Evolutionary conservation across 2,888 invertebrate genomes (phyloP), one percentile per base, ranked within the genome.

Genomic region (Empis livida): DNA sequence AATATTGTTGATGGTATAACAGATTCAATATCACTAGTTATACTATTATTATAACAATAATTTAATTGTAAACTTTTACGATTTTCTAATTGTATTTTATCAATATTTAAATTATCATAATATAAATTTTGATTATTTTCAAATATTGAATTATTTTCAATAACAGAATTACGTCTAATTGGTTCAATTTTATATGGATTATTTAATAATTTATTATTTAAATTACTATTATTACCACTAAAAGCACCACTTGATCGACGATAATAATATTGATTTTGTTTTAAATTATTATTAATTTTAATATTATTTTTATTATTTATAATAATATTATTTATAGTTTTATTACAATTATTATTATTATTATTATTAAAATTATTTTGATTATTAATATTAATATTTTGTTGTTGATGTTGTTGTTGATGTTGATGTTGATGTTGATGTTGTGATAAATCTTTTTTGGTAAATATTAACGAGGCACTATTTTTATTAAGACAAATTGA

Each of bases 401-500:
- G 42, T 46, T 38, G 37, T 47, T 32, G 38, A 44, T 38, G 20
- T 41, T 30, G 42, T 46, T 38, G 37, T 47, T 32, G 38, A 44
- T 38, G 20, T 41, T n/a, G n/a, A n/a, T n/a, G n/a, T n/a, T n/a
- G n/a, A n/a, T n/a, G n/a, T n/a, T n/a, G n/a, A n/a, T n/a, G n/a
- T n/a, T n/a, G n/a, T 43, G 53, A 27, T 47, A 53, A 48, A 43
- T 68, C 66, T 55, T 68, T 68, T 49, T 61, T 61, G 31, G 68
- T 68, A 47, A 67, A 68, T 39, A 68, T 68, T 47, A 68, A 57
- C 46, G 68, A 68, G 42, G 64, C 65, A 54, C 64, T 65, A 47
- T 65, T 68, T 53, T 68, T 68, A 30, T 56, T 63, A 27, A 68
- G 54, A 42, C 63, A 61, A 53, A 67, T 64, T 32, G 67, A 58